Evolutionary conservation across 2,113 vertebrate genomes (phyloP).

Genomic region (Numenius arquata): DNA sequence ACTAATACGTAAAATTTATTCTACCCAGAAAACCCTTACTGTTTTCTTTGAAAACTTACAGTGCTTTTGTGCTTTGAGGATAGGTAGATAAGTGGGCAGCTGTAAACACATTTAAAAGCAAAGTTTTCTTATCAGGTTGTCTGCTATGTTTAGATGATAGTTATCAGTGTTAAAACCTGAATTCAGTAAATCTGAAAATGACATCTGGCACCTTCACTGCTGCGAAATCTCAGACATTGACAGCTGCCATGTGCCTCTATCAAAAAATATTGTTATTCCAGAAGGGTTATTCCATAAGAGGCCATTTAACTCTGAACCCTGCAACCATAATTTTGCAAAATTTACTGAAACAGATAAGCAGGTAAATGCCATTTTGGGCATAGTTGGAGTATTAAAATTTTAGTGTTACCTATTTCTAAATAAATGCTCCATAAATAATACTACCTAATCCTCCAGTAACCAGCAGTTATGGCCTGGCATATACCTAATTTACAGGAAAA

Average conservation of each 20-base stretch:
- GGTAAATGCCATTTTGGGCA: background rate
- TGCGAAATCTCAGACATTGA: background rate
- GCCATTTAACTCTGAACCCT: background rate
- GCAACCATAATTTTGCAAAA: background rate
- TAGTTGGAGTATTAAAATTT: background rate
- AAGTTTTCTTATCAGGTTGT: background rate
- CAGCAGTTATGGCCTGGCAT: background rate
- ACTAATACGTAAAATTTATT: background rate
- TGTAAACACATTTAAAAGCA: background rate
- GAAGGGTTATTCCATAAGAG: background rate
- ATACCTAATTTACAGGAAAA: background rate
- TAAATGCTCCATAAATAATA: background rate
- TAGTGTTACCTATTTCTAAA: background rate
- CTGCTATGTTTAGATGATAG: background rate
- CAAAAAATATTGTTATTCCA: background rate
- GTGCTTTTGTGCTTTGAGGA: background rate
- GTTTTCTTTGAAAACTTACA: background rate
- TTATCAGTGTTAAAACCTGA: background rate
- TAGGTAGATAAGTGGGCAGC: background rate
- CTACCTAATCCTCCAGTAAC: background rate
- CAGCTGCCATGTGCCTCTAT: background rate
- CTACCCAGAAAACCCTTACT: accelerated
- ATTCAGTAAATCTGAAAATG: background rate
- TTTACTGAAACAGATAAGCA: background rate
- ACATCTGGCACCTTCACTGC: background rate